Evolutionary conservation across 2,113 vertebrate species (phyloP).

Genomic region (Paraplagusia blochii): DNA sequence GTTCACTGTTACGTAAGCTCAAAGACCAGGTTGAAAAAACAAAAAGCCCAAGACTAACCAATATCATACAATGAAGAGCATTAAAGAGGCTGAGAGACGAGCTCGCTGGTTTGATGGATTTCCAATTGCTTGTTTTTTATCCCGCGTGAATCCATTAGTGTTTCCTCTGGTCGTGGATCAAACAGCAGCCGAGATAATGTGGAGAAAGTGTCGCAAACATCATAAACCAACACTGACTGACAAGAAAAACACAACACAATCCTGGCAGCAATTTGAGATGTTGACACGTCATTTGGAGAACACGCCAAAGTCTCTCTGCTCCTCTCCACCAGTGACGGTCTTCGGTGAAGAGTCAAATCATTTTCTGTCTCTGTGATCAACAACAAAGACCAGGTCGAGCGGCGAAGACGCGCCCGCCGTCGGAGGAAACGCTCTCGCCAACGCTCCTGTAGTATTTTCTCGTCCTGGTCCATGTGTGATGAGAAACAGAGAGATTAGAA

Average conservation of each 20-base stretch:
- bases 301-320: conserved; percentile 12
- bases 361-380: conserved; percentile 55
- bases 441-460: no score
- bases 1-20: no score
- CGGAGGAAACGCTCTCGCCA: conserved; percentile 35
- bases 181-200: conserved; percentile 8
- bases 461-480: no score
- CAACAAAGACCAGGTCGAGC: conserved; percentile 17
- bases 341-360: conserved; percentile 1
- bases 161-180: conserved; percentile 8
- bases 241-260: neutral
- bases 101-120: conserved; percentile 11
- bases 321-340: conserved; percentile 27
- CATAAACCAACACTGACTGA: neutral
- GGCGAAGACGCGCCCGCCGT: neutral
- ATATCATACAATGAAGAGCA: no score
- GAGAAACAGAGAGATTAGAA: conserved; percentile 37
- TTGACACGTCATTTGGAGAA: conserved; percentile 23
- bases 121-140: neutral
- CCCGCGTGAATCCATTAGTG: neutral
- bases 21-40: neutral
- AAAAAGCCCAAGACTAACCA: neutral
- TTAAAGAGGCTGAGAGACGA: neutral
- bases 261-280: conserved; percentile 18
- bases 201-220: neutral